Evolutionary conservation across 2,113 vertebrate genomes (phyloP), one percentile per base, ranked within the genome.

Genomic region (Balaenoptera acutorostrata): DNA sequence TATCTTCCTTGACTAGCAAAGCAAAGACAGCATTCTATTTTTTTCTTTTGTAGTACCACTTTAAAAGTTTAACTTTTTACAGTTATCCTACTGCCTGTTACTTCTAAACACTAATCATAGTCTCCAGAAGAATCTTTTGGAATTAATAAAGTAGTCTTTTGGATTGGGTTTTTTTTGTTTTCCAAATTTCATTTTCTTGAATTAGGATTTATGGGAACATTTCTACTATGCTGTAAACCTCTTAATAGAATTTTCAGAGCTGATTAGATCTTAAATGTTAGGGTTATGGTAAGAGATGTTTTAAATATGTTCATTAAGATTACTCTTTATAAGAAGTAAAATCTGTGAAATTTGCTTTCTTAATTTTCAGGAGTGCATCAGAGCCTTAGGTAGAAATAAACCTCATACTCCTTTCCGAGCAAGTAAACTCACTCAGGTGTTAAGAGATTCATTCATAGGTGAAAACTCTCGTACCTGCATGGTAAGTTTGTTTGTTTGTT

Each of bases 401-500:
- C 99, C 99, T 90, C 99, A 99, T 93, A 99, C 99, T 74, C 99
- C 99, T 0, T 99, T 99, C 97, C 98, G 99, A 99, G 99, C 99
- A 98, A 99, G 99, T 98, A 99, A 99, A 98, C 99, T 99, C 93
- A 99, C 99, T 94, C 99, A 99, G 98, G 99, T 99, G 96, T 99
- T 99, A 98, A 98, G 99, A 98, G 99, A 99, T 98, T 99, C 99
- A 41, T 99, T 99, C 98, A 99, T 99, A 25, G 99, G 99, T 93
- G 99, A 99, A 98, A 99, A 99, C 98, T 99, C 99, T 46, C 99
- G 99, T 97, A 99, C 99, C 14, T 99, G 99, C 98, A 99, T 99
- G 99, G 99, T 99, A 97, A 99, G 99, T 98, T 87, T 59, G 18
- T 81, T 93, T 88, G 18, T 81, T 93, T 88, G 57, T 78, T 87